phyloP scores from a whole-genome alignment of 2,797 vertebrate genomes.

The Hemibagrus guttatus region DNA sequence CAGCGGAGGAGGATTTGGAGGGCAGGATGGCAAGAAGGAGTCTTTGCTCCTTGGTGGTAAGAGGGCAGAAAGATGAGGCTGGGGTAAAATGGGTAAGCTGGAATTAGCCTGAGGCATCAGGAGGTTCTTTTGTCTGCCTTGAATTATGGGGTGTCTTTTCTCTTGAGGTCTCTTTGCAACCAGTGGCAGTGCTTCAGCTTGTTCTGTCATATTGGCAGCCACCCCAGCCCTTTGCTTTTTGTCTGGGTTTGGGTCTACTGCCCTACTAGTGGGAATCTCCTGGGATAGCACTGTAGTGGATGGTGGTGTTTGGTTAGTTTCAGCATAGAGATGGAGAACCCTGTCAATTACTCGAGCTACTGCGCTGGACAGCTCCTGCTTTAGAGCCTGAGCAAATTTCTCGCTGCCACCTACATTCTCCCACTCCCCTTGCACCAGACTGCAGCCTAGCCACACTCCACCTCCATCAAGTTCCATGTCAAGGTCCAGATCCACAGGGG shows the following conservation, averaged over 20 bases:
- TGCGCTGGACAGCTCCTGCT: slow-evolving; percentile 76
- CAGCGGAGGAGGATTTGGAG: slow-evolving; percentile 65
- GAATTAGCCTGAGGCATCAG: slow-evolving; percentile 68
- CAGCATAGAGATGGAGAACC: slow-evolving; percentile 76
- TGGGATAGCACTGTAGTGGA: slow-evolving; percentile 54
- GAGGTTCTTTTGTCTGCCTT: slow-evolving; percentile 55
- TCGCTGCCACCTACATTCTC: slow-evolving; percentile 66
- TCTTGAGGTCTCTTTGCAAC: slow-evolving; percentile 57
- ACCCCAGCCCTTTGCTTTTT: slow-evolving; percentile 34
- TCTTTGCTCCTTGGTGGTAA: slow-evolving; percentile 71
- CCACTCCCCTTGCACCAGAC: slow-evolving; percentile 74
- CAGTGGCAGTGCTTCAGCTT: slow-evolving; percentile 57
- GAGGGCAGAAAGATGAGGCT: slow-evolving; percentile 67
- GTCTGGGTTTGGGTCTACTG: slow-evolving; percentile 38
- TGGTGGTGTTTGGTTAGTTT: slow-evolving; percentile 64
- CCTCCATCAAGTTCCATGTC: slow-evolving; percentile 66
- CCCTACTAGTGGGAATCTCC: slow-evolving; percentile 40
- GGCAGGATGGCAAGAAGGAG: slow-evolving; percentile 62
- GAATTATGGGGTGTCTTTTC: slow-evolving; percentile 54
- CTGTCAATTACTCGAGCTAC: slow-evolving; percentile 80
- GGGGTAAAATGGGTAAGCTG: slow-evolving; percentile 67
- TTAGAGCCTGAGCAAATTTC: slow-evolving; percentile 79
- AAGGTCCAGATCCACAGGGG: slow-evolving; percentile 57
- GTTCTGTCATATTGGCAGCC: slow-evolving; percentile 38
- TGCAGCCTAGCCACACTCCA: slow-evolving; percentile 71